These are phyloP conservation scores for Cottus gobio DNA, from an alignment of 2,113 vertebrate genomes.

Conservation along the genomic window DNA sequence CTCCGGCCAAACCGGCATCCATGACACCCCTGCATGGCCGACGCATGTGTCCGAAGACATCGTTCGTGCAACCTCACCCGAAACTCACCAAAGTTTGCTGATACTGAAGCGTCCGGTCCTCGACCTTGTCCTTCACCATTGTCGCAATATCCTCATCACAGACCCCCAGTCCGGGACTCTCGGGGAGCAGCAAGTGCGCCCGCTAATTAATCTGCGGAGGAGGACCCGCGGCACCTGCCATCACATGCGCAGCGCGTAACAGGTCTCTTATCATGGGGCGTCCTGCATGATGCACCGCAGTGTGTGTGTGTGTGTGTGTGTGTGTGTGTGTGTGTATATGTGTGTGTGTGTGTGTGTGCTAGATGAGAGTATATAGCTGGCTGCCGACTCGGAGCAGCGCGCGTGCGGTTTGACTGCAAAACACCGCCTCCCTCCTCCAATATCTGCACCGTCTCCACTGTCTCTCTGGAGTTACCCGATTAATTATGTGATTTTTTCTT, in stretches of 20 bases:
- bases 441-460: slow-evolving; percentile 11
- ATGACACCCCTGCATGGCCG: not conserved
- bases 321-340: not conserved
- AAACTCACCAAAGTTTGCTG: slow-evolving; percentile 86
- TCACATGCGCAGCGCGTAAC: slow-evolving; percentile 57
- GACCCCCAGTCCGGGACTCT: slow-evolving; percentile 15
- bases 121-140: slow-evolving; percentile 78
- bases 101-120: slow-evolving; percentile 79
- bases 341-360: not conserved
- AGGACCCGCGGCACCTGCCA: slow-evolving; percentile 29
- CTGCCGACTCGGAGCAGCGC: slow-evolving; percentile 52
- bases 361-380: slow-evolving; percentile 50
- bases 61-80: slow-evolving; percentile 21
- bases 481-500: slow-evolving; percentile 2
- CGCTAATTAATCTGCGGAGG: slow-evolving; percentile 45
- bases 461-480: slow-evolving; percentile 56
- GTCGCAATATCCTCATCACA: slow-evolving; percentile 67
- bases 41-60: slow-evolving; percentile 23
- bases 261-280: slow-evolving; percentile 42
- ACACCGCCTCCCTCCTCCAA: slow-evolving; percentile 71
- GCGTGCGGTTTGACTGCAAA: slow-evolving; percentile 60
- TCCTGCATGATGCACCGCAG: slow-evolving; percentile 37
- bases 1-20: slow-evolving; percentile 18
- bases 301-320: not conserved
- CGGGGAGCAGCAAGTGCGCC: slow-evolving; percentile 3